Evolutionary conservation across 2,888 invertebrate genomes (phyloP).

Genomic region (Meloe dianella): DNA sequence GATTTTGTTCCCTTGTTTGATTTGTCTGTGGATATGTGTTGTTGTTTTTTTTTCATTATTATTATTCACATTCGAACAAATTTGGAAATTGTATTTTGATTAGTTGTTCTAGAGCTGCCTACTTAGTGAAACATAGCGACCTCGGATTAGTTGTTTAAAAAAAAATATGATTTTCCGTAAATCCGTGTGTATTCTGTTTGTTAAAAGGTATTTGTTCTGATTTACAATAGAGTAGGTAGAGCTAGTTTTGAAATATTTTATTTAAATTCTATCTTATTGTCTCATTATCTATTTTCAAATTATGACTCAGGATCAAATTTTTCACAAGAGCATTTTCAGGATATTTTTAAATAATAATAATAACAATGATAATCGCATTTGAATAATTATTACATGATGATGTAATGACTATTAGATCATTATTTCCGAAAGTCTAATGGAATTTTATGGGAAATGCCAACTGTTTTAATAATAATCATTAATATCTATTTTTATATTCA

Average conservation of each 20-base stretch:
- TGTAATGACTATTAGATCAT: slow-evolving; percentile 7
- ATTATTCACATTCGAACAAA: background rate
- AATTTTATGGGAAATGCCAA: background rate
- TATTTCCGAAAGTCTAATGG: background rate
- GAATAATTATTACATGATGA: background rate
- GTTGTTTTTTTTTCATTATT: background rate
- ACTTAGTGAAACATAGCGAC: background rate
- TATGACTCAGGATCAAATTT: background rate
- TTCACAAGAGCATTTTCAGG: background rate
- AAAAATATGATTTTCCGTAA: background rate
- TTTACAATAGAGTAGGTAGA: slow-evolving; percentile 4
- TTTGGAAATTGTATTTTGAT: slow-evolving; percentile 6
- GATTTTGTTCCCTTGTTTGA: background rate
- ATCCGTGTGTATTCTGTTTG: background rate
- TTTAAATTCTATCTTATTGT: background rate
- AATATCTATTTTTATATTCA: background rate
- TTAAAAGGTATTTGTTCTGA: background rate
- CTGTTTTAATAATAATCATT: background rate
- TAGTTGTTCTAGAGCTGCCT: background rate
- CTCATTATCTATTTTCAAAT: slow-evolving; percentile 8
- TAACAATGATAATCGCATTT: background rate
- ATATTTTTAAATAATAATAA: background rate
- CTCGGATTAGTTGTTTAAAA: background rate
- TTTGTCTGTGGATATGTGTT: background rate
- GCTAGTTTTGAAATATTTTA: background rate